These are phyloP conservation scores for Bombyx mori DNA, from an alignment of 1,140 invertebrate genomes.

Conservation along the genomic window DNA sequence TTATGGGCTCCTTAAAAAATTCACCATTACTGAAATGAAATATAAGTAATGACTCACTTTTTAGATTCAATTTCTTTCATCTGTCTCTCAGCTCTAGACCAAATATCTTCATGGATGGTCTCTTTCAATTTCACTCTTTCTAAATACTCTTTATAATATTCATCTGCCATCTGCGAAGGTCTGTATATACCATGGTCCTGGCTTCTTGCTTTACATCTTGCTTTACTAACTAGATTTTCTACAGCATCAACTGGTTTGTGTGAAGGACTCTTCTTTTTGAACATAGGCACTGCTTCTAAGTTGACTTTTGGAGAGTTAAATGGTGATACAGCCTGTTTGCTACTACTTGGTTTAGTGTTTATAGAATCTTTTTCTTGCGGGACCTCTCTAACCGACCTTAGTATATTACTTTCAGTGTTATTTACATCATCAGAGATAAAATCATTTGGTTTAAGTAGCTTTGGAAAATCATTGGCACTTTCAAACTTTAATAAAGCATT, in stretches of 20 bases:
- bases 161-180: conserved; percentile 27
- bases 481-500: background rate
- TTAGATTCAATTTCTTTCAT: conserved; percentile 36
- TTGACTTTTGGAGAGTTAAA: background rate
- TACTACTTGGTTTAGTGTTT: background rate
- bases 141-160: conserved; percentile 35
- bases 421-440: background rate
- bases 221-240: no score
- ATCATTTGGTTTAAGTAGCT: no score
- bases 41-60: conserved; percentile 17
- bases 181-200: conserved; percentile 10
- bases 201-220: no score
- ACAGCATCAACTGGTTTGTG: background rate
- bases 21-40: no score
- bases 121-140: conserved; percentile 22
- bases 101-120: conserved; percentile 24
- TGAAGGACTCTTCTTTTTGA: conserved; percentile 13
- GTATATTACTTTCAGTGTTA: background rate
- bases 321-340: background rate
- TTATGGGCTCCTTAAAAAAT: no score
- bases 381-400: background rate
- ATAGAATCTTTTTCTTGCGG: background rate
- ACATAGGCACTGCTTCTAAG: conserved; percentile 13
- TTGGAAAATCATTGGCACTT: no score
- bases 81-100: conserved; percentile 24